Percentiles rank a stretch among this genome's conserved stretches.
Conservation (phyloP, 2,113 vertebrate species). For the Rhodinocichla rosea region DNA sequence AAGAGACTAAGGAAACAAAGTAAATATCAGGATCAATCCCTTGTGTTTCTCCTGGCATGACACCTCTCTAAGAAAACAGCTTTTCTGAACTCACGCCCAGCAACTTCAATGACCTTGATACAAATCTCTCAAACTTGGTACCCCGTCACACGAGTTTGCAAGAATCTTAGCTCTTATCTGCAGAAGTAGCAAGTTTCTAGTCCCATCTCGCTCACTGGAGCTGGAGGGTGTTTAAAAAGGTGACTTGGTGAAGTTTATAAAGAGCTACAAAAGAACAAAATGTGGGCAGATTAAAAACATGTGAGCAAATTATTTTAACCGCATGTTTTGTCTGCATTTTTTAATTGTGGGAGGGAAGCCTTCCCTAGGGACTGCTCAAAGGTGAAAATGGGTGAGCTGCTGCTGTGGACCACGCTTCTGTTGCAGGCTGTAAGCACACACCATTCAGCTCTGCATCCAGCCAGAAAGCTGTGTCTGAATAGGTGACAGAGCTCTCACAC, state of each 20-base stretch:
- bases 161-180: background rate
- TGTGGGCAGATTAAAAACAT: background rate
- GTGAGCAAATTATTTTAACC: background rate
- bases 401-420: background rate
- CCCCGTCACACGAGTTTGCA: background rate
- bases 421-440: background rate
- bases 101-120: constrained; percentile 23
- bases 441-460: background rate
- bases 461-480: background rate
- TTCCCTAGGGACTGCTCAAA: background rate
- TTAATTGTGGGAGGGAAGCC: background rate
- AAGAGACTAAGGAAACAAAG: background rate
- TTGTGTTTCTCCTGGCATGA: constrained; percentile 10
- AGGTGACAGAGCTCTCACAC: background rate
- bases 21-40: background rate
- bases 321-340: background rate
- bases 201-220: background rate
- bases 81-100: background rate
- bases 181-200: constrained; percentile 5
- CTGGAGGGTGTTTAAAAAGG: background rate
- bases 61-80: constrained; percentile 8
- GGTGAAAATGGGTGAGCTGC: background rate
- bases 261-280: background rate
- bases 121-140: background rate
- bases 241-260: background rate